These are phyloP conservation scores for Myotis planiceps DNA, from an alignment of 2,797 vertebrate species.

Conservation along the genomic window DNA sequence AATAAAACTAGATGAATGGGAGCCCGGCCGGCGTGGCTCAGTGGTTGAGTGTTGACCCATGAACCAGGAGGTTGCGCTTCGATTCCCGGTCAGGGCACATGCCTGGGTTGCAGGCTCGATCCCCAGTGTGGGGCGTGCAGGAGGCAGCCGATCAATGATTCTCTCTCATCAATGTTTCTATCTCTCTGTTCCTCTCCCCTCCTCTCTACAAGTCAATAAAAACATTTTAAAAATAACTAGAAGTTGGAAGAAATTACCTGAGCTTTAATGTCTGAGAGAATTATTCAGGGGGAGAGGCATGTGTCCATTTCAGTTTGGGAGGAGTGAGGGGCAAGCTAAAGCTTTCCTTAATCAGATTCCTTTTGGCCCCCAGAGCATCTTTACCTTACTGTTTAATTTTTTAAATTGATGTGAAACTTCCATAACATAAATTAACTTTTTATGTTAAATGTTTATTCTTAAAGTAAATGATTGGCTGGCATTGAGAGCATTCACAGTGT, in stretches of 20 bases:
- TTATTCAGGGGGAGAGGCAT: not conserved
- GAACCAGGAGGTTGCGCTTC: too few species aligned
- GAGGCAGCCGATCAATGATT: too few species aligned
- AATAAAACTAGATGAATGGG: not conserved
- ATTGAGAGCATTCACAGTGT: not conserved
- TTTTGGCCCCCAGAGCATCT: not conserved
- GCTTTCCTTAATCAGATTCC: not conserved
- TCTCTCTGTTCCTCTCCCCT: too few species aligned
- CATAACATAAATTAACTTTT: not conserved
- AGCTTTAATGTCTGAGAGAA: not conserved
- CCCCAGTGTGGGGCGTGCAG: too few species aligned
- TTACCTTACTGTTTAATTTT: not conserved
- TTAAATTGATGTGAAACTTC: not conserved
- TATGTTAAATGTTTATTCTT: not conserved
- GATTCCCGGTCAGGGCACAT: too few species aligned
- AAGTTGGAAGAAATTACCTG: not conserved
- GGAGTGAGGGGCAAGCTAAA: not conserved
- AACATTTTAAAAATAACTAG: too few species aligned
- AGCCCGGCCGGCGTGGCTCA: too few species aligned
- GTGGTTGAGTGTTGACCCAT: too few species aligned
- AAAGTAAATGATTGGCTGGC: not conserved
- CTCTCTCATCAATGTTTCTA: too few species aligned
- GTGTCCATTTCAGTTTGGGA: not conserved
- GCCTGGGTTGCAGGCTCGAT: too few species aligned
- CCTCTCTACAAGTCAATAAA: too few species aligned